Conservation (phyloP, 1,140 invertebrate genomes). For the Listronotus oregonensis region DNA sequence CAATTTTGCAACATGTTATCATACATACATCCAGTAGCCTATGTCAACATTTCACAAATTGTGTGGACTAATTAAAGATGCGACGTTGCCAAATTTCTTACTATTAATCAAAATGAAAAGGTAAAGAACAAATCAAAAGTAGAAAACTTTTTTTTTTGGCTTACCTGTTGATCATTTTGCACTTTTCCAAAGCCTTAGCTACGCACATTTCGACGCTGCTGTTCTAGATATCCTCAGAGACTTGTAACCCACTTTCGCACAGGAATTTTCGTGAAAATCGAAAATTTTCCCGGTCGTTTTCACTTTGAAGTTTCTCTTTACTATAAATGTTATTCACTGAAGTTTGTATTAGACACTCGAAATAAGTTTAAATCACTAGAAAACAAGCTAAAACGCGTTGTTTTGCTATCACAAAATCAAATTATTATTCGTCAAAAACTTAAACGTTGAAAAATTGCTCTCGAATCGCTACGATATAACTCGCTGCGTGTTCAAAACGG, state of each 20-base stretch:
- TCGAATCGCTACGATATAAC: neutral
- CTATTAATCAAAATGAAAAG: neutral
- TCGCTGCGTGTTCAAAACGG: neutral
- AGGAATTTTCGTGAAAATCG: neutral
- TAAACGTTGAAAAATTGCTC: neutral
- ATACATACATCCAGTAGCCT: neutral
- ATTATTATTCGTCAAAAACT: neutral
- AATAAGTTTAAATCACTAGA: constrained; percentile 8
- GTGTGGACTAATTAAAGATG: neutral
- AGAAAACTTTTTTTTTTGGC: constrained; percentile 1
- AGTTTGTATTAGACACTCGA: no score
- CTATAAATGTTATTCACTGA: neutral
- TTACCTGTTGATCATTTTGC: constrained; percentile 51
- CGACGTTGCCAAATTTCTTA: neutral
- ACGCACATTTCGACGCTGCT: constrained; percentile 42
- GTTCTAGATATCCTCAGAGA: constrained; percentile 6
- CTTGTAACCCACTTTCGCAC: constrained; percentile 21
- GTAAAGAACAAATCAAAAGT: neutral
- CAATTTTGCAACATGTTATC: neutral
- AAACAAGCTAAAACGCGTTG: constrained; percentile 1
- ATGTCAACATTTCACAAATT: neutral
- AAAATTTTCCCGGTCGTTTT: neutral
- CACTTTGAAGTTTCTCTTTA: neutral
- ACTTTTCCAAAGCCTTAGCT: constrained; percentile 43
- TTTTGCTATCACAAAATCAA: no score